These are phyloP conservation scores for Motacilla alba DNA, from an alignment of 2,113 vertebrate species.

Conservation along the genomic window DNA sequence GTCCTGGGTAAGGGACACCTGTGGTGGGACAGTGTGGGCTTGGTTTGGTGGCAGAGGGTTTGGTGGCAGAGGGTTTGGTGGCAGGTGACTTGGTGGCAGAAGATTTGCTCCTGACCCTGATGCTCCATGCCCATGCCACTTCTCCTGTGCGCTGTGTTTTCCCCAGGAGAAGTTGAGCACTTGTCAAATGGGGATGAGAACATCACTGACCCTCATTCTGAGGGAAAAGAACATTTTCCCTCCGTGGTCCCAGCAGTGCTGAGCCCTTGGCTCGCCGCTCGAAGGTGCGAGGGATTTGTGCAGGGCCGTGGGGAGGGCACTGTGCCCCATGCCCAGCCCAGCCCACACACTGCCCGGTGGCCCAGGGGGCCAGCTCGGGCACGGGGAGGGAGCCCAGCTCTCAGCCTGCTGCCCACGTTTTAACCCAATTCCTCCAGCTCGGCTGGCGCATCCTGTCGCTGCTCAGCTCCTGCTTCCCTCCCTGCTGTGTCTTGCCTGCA, in stretches of 20 bases:
- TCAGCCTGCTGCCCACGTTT: neutral
- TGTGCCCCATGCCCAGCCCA: neutral
- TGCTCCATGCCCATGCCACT: neutral
- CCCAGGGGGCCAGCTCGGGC: neutral
- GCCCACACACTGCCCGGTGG: rapidly evolving
- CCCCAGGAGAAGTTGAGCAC: rapidly evolving
- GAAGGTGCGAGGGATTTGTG: neutral
- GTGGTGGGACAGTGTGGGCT: rapidly evolving
- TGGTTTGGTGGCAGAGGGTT: neutral
- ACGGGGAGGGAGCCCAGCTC: neutral
- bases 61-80: neutral
- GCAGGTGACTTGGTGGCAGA: neutral
- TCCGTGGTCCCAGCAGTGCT: rapidly evolving
- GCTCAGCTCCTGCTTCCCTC: neutral
- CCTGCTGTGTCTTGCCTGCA: neutral
- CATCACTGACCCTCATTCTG: rapidly evolving
- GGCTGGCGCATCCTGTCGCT: neutral
- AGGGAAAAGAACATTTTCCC: neutral
- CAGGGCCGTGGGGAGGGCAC: neutral
- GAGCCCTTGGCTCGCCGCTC: neutral
- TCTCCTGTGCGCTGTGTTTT: rapidly evolving
- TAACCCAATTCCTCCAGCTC: neutral
- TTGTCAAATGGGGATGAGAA: neutral
- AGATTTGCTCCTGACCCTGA: neutral
- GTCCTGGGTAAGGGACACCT: neutral